Evolutionary conservation across 2,888 invertebrate genomes (phyloP).

Genomic region (Peribatodes rhomboidaria): DNA sequence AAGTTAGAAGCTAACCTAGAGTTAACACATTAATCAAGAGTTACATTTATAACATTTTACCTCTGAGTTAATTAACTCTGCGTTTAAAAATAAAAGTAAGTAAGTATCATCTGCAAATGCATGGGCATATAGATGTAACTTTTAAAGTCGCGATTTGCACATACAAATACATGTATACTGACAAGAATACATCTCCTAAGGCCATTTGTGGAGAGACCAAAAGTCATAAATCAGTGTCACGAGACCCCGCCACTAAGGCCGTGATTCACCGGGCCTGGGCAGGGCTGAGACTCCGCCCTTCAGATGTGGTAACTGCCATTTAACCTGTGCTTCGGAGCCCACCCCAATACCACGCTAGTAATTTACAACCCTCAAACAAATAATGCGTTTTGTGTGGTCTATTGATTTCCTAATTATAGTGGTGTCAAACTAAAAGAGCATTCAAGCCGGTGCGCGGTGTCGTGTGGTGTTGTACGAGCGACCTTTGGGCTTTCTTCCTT

Average conservation of each 20-base stretch:
- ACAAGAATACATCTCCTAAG: not conserved
- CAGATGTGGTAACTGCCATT: not conserved
- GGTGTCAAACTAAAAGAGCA: constrained; percentile 20
- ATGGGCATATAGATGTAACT: too few relatives aligned
- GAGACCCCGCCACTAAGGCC: not conserved
- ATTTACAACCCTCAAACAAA: constrained; percentile 43
- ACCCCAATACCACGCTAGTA: constrained; percentile 20
- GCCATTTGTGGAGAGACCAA: constrained; percentile 1
- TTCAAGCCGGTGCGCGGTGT: constrained; percentile 1
- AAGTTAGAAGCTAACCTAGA: too few relatives aligned
- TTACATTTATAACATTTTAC: too few relatives aligned
- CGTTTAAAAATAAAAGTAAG: too few relatives aligned
- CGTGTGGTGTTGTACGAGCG: not conserved
- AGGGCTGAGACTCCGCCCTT: constrained; percentile 42
- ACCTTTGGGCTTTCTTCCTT: too few relatives aligned
- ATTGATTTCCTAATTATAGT: constrained; percentile 28
- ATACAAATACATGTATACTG: not conserved
- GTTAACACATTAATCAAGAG: too few relatives aligned
- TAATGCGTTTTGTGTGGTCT: constrained; percentile 28
- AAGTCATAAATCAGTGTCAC: constrained; percentile 49
- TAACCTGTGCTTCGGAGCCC: constrained; percentile 6
- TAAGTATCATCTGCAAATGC: too few relatives aligned
- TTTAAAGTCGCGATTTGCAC: too few relatives aligned
- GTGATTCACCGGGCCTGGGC: constrained; percentile 31
- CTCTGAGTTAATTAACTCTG: too few relatives aligned